Base-by-base conservation (phyloP, 2,797 vertebrate genomes). In the Eleutherodactylus coqui region DNA sequence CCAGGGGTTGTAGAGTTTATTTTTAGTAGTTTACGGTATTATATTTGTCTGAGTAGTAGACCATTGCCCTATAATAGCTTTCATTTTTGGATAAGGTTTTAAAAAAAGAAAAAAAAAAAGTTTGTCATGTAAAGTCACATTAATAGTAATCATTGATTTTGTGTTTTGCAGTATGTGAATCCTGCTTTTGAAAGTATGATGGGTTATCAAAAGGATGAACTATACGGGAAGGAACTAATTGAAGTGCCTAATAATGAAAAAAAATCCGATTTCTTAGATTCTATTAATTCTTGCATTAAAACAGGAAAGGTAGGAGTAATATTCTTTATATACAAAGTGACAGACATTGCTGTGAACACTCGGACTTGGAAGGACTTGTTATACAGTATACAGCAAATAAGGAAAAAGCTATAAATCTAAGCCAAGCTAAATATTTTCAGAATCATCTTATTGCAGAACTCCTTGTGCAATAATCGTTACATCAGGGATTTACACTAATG, bases 201-300 rank as follows among this genome's bases (percentile, higher is more conserved):
- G 97, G 98, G 97, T 92, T 99, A 97, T 92, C 96, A 97, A 91
- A 95, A 95, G 90, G 96, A 96, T 64, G 98, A 99, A 92, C 92
- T 99, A 84, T 94, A 98, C 93, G 97, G 97, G 91, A 99, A 98
- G 92, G 96, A 98, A 91, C 94, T 97, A 91, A 96, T 95, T 91
- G 96, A 98, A 96, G 96, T 97, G 96, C 96, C 97, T 96, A 94
- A 96, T 94, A 97, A 97, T 93, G 97, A 99, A 90, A 98, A 97
- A 95, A 98, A 98, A 94, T 95, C 96, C 86, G 98, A 98, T 94
- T 96, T 98, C 92, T 95, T 98, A 89, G 96, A 98, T 91, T 96
- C 96, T 87, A 97, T 98, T 94, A 98, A 98, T 92, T 96, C 97
- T 91, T 99, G 96, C 94, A 95, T 98, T 93, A 96, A 92, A 92